Conservation (phyloP, 2,113 vertebrate genomes). For the Delphinapterus leucas region DNA sequence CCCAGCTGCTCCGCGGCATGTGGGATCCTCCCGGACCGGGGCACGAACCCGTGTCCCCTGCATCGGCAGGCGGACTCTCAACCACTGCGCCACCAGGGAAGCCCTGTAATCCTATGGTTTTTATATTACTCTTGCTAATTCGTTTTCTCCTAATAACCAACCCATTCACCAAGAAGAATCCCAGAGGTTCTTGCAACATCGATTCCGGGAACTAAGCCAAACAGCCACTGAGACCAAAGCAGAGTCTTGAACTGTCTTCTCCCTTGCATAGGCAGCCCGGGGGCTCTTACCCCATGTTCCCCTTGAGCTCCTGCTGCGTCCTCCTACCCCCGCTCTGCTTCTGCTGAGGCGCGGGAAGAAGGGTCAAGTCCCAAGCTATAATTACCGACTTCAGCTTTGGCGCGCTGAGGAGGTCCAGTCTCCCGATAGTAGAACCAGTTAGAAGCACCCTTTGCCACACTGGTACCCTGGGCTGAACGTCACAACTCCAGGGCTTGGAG, state of each 20-base stretch:
- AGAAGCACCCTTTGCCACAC: not conserved
- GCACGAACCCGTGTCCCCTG: too few species aligned
- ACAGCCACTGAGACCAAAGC: not conserved
- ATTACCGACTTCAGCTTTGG: not conserved
- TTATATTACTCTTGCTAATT: not conserved
- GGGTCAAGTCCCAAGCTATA: not conserved
- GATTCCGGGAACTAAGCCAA: not conserved
- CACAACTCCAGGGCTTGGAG: not conserved
- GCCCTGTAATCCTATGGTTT: not conserved
- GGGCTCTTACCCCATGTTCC: not conserved
- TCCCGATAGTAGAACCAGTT: too few species aligned
- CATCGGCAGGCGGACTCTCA: too few species aligned
- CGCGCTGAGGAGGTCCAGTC: not conserved
- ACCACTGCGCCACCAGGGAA: too few species aligned
- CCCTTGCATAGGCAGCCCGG: not conserved
- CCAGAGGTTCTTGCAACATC: not conserved
- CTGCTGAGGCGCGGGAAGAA: not conserved
- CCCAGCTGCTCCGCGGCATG: too few species aligned
- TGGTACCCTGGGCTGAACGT: not conserved
- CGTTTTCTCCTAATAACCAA: not conserved
- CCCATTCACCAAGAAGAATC: not conserved
- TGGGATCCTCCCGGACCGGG: too few species aligned
- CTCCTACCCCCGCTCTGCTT: not conserved
- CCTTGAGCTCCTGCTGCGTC: not conserved
- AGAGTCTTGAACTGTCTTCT: not conserved